These are phyloP conservation scores for Melipona beecheii DNA, from an alignment of 2,888 invertebrate species.

Conservation along the genomic window DNA sequence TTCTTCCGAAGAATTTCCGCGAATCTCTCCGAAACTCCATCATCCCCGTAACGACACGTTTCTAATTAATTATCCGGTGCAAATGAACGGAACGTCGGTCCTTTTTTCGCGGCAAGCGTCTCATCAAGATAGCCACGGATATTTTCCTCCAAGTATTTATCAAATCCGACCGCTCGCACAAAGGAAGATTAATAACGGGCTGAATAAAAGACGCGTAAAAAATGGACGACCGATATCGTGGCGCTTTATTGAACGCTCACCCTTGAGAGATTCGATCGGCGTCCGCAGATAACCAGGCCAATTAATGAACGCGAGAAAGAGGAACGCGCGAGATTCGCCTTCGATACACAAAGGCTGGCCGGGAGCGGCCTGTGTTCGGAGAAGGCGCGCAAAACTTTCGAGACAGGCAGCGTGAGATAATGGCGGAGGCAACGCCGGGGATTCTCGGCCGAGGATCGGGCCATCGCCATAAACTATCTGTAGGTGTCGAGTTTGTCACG, in stretches of 20 bases:
- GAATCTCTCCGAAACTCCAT: not conserved
- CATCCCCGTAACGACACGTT: not conserved
- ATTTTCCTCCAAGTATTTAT: slow-evolving; percentile 41
- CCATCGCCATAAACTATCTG: slow-evolving; percentile 75
- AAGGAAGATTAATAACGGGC: slow-evolving; percentile 53
- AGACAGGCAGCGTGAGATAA: slow-evolving; percentile 12
- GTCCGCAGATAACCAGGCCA: slow-evolving; percentile 63
- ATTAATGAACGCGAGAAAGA: slow-evolving; percentile 63
- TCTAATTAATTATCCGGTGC: slow-evolving; percentile 13
- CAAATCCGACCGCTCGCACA: slow-evolving; percentile 37
- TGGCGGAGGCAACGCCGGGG: slow-evolving; percentile 36
- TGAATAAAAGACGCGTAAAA: slow-evolving; percentile 44
- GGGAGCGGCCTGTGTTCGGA: not conserved
- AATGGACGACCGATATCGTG: slow-evolving; percentile 51
- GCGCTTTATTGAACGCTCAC: slow-evolving; percentile 50
- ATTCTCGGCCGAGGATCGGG: slow-evolving; percentile 53
- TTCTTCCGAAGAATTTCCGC: not conserved
- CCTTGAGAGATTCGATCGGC: slow-evolving; percentile 57
- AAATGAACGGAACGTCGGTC: slow-evolving; percentile 7
- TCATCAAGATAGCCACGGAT: slow-evolving; percentile 35
- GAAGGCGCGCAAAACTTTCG: slow-evolving; percentile 34
- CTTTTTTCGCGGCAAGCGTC: not conserved
- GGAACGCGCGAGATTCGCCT: slow-evolving; percentile 50
- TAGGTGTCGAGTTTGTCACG: slow-evolving; percentile 80
- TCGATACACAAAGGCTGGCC: slow-evolving; percentile 55